These are phyloP conservation scores for Mesaphorura yosii DNA, from an alignment of 1,140 invertebrate genomes.

Conservation along the genomic window DNA sequence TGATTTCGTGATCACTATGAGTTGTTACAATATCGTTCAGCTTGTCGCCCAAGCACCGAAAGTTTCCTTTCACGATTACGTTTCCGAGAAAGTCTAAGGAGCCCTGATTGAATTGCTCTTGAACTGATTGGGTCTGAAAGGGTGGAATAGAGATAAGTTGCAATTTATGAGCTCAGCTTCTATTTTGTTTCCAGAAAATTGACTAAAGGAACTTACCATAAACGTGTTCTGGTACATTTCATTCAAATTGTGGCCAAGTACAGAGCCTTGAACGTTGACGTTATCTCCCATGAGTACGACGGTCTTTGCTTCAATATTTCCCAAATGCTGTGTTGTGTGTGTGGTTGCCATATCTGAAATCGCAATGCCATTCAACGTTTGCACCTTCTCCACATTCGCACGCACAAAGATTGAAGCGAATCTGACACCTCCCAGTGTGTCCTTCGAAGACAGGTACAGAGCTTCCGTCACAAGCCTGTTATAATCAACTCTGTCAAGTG, in stretches of 20 bases:
- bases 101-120: background rate
- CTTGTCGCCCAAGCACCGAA: background rate
- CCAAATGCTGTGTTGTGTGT: constrained; percentile 3
- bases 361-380: constrained; percentile 11
- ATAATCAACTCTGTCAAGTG: background rate
- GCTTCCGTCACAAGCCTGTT: background rate
- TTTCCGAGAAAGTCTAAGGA: background rate
- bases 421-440: background rate
- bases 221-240: constrained; percentile 10
- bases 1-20: background rate
- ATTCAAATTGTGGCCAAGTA: constrained; percentile 1
- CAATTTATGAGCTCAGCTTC: background rate
- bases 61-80: constrained; percentile 9
- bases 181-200: background rate
- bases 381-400: background rate
- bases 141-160: constrained; percentile 1
- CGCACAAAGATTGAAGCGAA: constrained; percentile 7
- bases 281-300: background rate
- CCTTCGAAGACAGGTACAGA: background rate
- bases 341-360: constrained; percentile 1
- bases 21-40: background rate
- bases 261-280: constrained; percentile 3
- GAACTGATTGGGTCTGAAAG: background rate
- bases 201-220: constrained; percentile 9
- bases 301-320: background rate